Base-by-base conservation (phyloP, 2,888 invertebrate species). In the Heliconius sara region DNA sequence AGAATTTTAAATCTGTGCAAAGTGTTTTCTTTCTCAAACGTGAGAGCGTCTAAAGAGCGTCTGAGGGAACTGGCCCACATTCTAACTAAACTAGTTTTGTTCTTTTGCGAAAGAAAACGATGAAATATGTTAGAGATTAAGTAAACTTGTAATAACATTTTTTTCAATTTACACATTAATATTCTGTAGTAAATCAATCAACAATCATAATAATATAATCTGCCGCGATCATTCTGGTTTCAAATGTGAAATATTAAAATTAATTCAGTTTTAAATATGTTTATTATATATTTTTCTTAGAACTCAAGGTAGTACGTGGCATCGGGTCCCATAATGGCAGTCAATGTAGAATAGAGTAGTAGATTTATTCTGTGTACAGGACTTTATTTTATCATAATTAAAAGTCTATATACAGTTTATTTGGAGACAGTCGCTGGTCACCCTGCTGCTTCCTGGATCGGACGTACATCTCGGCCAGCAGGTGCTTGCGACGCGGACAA, bases 1-100 rank as follows among this genome's bases (percentile, higher is more conserved):
- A 57, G 72, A 72, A 72, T 72, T 52, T 52, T 57, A 72, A 72
- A 72, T 72, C 72, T 52, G 30, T 30, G 30, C 52, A 30, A 72
- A 72, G 12, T 47, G 72, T 30, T 72, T 71, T 71, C 52, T 52
- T 57, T 30, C 72, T 27, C 57, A 30, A 30, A n/a, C 47, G 30
- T 72, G 22, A 72, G 22, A 57, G 52, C 72, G 22, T 30, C 72
- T 30, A 0, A 27, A 27, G 10, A 22, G 52, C 52, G 47, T 72
- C 27, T 27, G 27, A 27, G 27, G 27, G 27, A n/a, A 22, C 22
- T 47, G 30, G 30, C 72, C 52, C 30, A 52, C 22, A 22, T 52
- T 72, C 72, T 2, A 52, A 52, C 43, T 19, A 71, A 19, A 27
- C 27, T 22, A 52, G 52, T 72, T 52, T 30, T 52, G 52, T 52